These are phyloP conservation scores for Telenomus remus DNA, from an alignment of 1,140 invertebrate species.

Conservation along the genomic window DNA sequence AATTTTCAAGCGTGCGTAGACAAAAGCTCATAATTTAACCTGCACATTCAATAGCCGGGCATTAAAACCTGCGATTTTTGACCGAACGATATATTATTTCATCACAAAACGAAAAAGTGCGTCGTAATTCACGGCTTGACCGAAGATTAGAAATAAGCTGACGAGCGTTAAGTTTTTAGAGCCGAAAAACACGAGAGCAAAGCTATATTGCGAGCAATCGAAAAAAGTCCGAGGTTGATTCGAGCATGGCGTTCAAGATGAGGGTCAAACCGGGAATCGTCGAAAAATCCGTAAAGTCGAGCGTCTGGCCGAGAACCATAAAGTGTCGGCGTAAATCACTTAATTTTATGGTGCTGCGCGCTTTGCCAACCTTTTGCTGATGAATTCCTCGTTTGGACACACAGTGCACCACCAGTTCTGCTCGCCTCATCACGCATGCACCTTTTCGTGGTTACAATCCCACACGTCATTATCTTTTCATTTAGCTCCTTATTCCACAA, in stretches of 20 bases:
- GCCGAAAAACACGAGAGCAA: conserved; percentile 23
- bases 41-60: conserved; percentile 53
- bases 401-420: conserved; percentile 51
- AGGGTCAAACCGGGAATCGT: conserved; percentile 66
- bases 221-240: conserved; percentile 53
- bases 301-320: conserved; percentile 72
- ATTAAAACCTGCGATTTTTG: conserved; percentile 54
- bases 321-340: conserved; percentile 75
- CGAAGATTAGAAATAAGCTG: conserved; percentile 55
- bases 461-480: conserved; percentile 57
- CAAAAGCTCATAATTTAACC: conserved; percentile 57
- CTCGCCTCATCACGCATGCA: conserved; percentile 54
- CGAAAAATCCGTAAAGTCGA: conserved; percentile 74
- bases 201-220: conserved; percentile 50
- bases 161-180: conserved; percentile 30
- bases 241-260: conserved; percentile 46
- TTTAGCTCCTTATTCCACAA: conserved; percentile 36
- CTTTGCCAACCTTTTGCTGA: conserved; percentile 74
- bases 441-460: conserved; percentile 28
- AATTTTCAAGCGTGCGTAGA: conserved; percentile 53
- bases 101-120: conserved; percentile 49
- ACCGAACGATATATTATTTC: conserved; percentile 56
- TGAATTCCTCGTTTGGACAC: conserved; percentile 72
- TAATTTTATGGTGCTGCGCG: conserved; percentile 74
- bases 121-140: conserved; percentile 48